Evolutionary conservation across 2,113 vertebrate species (phyloP).

Genomic region (Bostrychus sinensis): DNA sequence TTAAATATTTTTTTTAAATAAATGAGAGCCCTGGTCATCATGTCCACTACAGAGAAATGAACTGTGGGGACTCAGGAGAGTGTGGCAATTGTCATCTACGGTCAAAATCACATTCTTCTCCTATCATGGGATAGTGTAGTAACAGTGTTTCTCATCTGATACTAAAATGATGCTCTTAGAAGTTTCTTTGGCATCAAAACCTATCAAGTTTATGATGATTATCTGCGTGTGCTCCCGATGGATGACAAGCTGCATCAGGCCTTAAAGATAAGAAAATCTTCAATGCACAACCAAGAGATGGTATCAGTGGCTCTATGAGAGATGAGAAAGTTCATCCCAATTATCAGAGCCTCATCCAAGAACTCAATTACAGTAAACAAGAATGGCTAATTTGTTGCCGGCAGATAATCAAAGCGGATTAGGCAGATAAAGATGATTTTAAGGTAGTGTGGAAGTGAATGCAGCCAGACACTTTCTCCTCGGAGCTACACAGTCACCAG

Average conservation of each 20-base stretch:
- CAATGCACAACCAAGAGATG: conserved; percentile 65
- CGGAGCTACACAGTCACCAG: conserved; percentile 72
- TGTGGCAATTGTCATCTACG: too few species aligned
- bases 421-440: conserved; percentile 72
- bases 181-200: conserved; percentile 52
- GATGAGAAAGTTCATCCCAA: conserved; percentile 70
- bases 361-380: conserved; percentile 76
- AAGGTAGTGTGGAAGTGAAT: conserved; percentile 56
- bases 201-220: conserved; percentile 66
- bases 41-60: too few species aligned
- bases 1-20: too few species aligned
- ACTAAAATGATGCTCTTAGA: conserved; percentile 41
- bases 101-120: neutral
- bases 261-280: conserved; percentile 73
- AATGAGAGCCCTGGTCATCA: too few species aligned
- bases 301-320: conserved; percentile 67
- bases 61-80: too few species aligned
- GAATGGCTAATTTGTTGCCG: conserved; percentile 75
- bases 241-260: conserved; percentile 71
- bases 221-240: conserved; percentile 55
- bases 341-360: conserved; percentile 63
- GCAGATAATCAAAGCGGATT: conserved; percentile 64
- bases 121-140: neutral
- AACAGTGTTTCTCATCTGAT: conserved; percentile 7
- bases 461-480: conserved; percentile 54